Evolutionary conservation across 1,140 invertebrate genomes (phyloP), one percentile per base, ranked within the genome.

Genomic region (Uloborus diversus): DNA sequence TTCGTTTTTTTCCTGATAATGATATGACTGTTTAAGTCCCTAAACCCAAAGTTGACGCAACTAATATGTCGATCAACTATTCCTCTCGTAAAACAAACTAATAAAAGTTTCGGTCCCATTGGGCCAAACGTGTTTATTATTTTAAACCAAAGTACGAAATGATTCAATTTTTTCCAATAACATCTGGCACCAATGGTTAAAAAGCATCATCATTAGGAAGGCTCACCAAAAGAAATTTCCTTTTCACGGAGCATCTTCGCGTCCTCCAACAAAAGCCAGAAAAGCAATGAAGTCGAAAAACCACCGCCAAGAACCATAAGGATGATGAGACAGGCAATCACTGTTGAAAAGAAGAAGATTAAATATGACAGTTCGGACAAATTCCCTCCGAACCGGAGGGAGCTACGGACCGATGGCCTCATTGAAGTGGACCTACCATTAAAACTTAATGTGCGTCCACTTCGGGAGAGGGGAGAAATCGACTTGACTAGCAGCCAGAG

Each of bases 351-450:
- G n/a, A 53, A 53, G 25, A 53, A 53, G 23, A 53, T 7, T 4
- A 20, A 53, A 53, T 4, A 53, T 20, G 20, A 53, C n/a, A 53
- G 51, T 7, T 20, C 1, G 51, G 20, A n/a, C n/a, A 14, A 53
- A 14, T 14, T 14, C 9, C n/a, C 51, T 9, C n/a, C 9, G 51
- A 23, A 23, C n/a, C 9, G 51, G 51, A 23, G 51, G 51, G 42
- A 56, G 57, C 27, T 53, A 70, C n/a, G 68, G 68, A 70, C 68
- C 68, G 57, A 25, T 70, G 68, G 28, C 42, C 68, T 37, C 57
- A 70, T 70, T 70, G 68, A 70, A 70, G 68, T 70, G 35, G 68
- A 53, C n/a, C 51, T 32, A 57, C 32, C 68, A 70, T 70, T 70
- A 70, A 70, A 70, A 70, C 68, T 70, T 70, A 70, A 70, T 70